Evolutionary conservation across 2,888 invertebrate species (phyloP).

Genomic region (Willowsia nigromaculata): DNA sequence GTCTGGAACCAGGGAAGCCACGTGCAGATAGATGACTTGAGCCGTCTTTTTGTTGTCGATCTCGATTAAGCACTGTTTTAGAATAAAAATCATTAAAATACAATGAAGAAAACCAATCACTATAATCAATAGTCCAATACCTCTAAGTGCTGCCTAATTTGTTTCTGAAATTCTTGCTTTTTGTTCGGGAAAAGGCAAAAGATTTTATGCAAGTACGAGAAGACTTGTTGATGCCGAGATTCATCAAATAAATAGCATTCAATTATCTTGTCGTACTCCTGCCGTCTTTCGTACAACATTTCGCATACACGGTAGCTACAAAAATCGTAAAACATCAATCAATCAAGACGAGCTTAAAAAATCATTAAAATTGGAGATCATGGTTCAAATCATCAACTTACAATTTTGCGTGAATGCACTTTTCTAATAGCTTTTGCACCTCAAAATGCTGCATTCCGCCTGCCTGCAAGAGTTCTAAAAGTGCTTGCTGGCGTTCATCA

Average conservation of each 20-base stretch:
- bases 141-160: conserved; percentile 78
- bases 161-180: conserved; percentile 75
- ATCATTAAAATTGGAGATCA: background rate
- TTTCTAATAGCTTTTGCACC: conserved; percentile 83
- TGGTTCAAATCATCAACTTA: too few relatives aligned
- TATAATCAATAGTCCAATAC: too few relatives aligned
- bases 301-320: conserved; percentile 86
- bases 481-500: conserved; percentile 87
- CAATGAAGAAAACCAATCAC: too few relatives aligned
- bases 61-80: conserved; percentile 82
- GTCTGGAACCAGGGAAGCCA: conserved; percentile 81
- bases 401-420: conserved; percentile 86
- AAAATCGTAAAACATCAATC: too few relatives aligned
- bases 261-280: conserved; percentile 85
- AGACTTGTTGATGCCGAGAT: conserved; percentile 84
- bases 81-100: too few relatives aligned
- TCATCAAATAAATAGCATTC: conserved; percentile 86
- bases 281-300: conserved; percentile 84
- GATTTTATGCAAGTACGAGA: conserved; percentile 81
- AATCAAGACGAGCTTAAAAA: background rate
- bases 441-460: conserved; percentile 84
- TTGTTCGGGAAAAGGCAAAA: conserved; percentile 78
- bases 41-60: conserved; percentile 85
- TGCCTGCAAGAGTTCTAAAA: conserved; percentile 86
- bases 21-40: conserved; percentile 84